Percentiles rank a stretch among this genome's conserved stretches.
Evolutionary conservation across 2,888 invertebrate genomes (phyloP).

Genomic region (Trilocha varians): DNA sequence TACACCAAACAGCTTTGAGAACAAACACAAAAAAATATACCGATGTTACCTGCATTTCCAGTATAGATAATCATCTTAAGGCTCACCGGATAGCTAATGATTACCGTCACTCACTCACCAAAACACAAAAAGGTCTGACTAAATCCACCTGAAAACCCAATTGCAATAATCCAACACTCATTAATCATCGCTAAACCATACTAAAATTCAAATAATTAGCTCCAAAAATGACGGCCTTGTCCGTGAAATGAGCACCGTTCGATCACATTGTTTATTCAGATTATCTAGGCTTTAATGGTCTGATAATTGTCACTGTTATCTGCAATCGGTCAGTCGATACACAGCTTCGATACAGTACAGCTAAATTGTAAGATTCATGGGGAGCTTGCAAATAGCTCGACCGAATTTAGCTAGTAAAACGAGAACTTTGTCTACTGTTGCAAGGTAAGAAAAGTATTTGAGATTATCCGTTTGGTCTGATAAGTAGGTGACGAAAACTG

Average conservation of each 20-base stretch:
- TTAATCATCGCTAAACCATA: not conserved
- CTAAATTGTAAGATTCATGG: conserved; percentile 4
- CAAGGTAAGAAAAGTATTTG: conserved; percentile 36
- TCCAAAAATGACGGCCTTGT: conserved; percentile 26
- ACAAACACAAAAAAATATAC: too few species aligned
- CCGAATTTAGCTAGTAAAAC: conserved; percentile 21
- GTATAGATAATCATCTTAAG: not conserved
- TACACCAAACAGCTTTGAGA: too few species aligned
- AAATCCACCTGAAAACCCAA: not conserved
- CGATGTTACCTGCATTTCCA: not conserved
- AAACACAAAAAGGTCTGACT: not conserved
- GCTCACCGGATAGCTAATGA: not conserved
- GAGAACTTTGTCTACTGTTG: conserved; percentile 19
- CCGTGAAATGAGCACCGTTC: conserved; percentile 43
- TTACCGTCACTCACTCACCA: not conserved
- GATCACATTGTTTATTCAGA: conserved; percentile 45
- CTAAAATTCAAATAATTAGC: conserved; percentile 4
- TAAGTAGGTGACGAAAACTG: too few species aligned
- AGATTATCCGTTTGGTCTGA: too few species aligned
- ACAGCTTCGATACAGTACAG: conserved; percentile 5
- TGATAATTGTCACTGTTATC: conserved; percentile 54
- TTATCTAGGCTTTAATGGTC: conserved; percentile 47
- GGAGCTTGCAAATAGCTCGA: conserved; percentile 22
- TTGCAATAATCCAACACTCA: too few species aligned
- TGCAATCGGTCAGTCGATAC: conserved; percentile 17